Percentiles rank a stretch among this genome's conserved stretches.
Conservation (phyloP, 1,140 invertebrate genomes). For the Araneus ventricosus region DNA sequence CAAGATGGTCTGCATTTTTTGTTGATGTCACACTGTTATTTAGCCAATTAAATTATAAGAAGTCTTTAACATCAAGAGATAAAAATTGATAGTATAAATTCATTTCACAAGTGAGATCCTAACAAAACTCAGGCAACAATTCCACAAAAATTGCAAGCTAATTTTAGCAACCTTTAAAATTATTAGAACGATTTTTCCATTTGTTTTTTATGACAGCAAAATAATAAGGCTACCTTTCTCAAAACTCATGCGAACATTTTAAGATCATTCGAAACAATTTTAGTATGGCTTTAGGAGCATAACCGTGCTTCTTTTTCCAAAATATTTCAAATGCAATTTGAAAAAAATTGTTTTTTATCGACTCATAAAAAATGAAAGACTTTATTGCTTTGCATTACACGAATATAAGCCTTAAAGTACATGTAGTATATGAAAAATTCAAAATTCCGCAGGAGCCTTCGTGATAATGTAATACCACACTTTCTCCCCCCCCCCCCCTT, state of each 20-base stretch:
- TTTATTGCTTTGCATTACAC: neutral
- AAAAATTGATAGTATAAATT: too few species aligned
- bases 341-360: neutral
- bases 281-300: neutral
- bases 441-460: slow-evolving; percentile 16
- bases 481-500: neutral
- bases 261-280: neutral
- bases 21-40: too few species aligned
- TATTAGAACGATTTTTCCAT: neutral
- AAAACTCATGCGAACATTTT: neutral
- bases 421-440: neutral
- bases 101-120: neutral
- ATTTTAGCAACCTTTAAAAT: neutral
- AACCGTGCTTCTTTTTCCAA: neutral
- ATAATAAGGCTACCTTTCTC: neutral
- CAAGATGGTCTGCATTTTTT: too few species aligned
- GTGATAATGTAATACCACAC: neutral
- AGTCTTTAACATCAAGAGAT: too few species aligned
- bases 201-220: neutral
- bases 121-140: neutral
- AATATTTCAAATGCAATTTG: neutral
- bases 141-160: neutral
- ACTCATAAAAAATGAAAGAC: neutral
- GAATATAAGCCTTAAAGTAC: neutral
- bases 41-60: too few species aligned